These are phyloP conservation scores for Entosphenus tridentatus DNA, from an alignment of 2,113 vertebrate genomes.

Conservation along the genomic window DNA sequence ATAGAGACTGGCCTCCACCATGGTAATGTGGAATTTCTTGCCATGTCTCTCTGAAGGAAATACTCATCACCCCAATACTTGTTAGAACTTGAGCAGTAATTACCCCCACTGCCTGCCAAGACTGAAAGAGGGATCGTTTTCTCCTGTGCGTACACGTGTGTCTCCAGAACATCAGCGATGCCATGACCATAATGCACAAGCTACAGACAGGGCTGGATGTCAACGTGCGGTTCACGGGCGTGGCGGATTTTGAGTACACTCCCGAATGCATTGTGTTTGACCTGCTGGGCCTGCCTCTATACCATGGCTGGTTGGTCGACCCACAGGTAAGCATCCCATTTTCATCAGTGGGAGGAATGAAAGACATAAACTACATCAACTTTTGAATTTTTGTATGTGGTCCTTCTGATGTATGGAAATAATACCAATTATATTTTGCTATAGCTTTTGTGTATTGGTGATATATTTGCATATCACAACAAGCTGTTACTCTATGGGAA, in stretches of 20 bases:
- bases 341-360: no score
- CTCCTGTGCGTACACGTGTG: constrained; percentile 7
- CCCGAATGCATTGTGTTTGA: constrained; percentile 97
- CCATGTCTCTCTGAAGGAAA: no score
- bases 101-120: no score
- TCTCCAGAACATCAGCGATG: constrained; percentile 86
- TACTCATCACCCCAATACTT: no score
- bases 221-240: constrained; percentile 88
- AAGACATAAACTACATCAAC: not conserved
- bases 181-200: constrained; percentile 89
- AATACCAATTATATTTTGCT: not conserved
- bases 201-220: constrained; percentile 91
- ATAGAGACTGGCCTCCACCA: no score
- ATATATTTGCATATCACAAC: not conserved
- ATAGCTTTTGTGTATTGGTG: not conserved
- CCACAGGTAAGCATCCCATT: constrained; percentile 45
- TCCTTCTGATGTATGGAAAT: not conserved
- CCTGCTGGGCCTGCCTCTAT: constrained; percentile 87
- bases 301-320: constrained; percentile 93
- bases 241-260: constrained; percentile 86
- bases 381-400: not conserved
- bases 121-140: no score
- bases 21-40: no score
- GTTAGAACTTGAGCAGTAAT: no score
- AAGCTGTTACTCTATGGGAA: no score